phyloP scores from a whole-genome alignment of 2,888 invertebrate genomes.

The Troides aeacus region DNA sequence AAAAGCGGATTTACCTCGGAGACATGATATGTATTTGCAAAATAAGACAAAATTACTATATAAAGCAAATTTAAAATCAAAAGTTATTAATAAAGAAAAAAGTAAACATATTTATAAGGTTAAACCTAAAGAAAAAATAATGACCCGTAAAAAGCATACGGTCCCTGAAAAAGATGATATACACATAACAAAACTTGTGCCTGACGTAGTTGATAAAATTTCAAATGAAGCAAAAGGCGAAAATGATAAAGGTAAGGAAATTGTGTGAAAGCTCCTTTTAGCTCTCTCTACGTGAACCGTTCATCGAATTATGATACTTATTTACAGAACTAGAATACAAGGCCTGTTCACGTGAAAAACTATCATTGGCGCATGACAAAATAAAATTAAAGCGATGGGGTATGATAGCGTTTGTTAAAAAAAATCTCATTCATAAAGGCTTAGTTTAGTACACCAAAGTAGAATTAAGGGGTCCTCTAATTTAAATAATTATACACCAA shows the following conservation, averaged over 20 bases:
- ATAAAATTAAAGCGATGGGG: conserved; percentile 9
- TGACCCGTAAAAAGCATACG: background rate
- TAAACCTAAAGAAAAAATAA: conserved; percentile 3
- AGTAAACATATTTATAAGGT: background rate
- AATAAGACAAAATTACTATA: conserved; percentile 1
- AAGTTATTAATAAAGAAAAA: conserved; percentile 1
- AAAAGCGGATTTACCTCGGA: conserved; percentile 1
- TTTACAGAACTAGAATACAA: conserved; percentile 16
- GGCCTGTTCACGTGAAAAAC: conserved; percentile 9
- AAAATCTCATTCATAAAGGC: background rate
- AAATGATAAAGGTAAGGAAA: conserved; percentile 9
- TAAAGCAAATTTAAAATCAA: conserved; percentile 1
- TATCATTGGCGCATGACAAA: conserved; percentile 1
- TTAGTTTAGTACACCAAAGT: too few species aligned
- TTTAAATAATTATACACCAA: too few species aligned
- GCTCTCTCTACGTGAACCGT: background rate
- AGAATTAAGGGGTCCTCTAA: too few species aligned
- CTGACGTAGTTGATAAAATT: background rate
- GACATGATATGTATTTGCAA: background rate
- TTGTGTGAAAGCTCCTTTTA: background rate
- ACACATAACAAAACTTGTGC: background rate
- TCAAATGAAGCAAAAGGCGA: conserved; percentile 6
- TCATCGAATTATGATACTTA: background rate
- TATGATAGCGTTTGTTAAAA: background rate
- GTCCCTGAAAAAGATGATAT: background rate